A percentile compares a stretch with the other conserved stretches of the same genome.
Evolutionary conservation across 2,113 vertebrate genomes (phyloP).

Genomic region (Solenodon paradoxus): DNA sequence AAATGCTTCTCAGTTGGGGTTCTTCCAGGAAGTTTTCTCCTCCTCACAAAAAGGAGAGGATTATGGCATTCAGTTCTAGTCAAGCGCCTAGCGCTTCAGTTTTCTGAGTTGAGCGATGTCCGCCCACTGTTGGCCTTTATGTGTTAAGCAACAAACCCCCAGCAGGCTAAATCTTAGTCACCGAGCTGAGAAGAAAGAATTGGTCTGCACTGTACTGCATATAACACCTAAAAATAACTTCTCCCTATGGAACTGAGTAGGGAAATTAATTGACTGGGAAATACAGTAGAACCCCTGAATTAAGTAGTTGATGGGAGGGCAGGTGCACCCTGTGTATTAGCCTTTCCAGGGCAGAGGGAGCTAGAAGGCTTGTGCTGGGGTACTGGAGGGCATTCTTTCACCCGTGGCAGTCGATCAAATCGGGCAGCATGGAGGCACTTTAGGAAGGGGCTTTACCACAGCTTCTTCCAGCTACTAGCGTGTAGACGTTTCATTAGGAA

Average conservation of each 20-base stretch:
- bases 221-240: conserved; percentile 4
- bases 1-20: conserved; percentile 1
- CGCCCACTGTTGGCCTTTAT: neutral
- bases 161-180: conserved; percentile 19
- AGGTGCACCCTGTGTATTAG: neutral
- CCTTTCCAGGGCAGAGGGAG: neutral
- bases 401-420: neutral
- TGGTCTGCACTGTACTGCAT: neutral
- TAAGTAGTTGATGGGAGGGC: neutral
- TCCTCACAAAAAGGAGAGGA: neutral
- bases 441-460: neutral
- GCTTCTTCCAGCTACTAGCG: neutral
- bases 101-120: neutral
- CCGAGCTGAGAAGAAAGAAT: neutral
- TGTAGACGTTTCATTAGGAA: neutral
- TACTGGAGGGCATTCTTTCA: neutral
- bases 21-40: conserved; percentile 36
- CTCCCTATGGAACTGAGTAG: neutral
- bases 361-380: neutral
- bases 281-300: neutral
- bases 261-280: neutral
- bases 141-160: neutral
- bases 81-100: neutral
- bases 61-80: neutral
- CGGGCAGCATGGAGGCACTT: accelerated